These are phyloP conservation scores for Camponotus pennsylvanicus DNA, from an alignment of 1,140 invertebrate species.

Conservation along the genomic window DNA sequence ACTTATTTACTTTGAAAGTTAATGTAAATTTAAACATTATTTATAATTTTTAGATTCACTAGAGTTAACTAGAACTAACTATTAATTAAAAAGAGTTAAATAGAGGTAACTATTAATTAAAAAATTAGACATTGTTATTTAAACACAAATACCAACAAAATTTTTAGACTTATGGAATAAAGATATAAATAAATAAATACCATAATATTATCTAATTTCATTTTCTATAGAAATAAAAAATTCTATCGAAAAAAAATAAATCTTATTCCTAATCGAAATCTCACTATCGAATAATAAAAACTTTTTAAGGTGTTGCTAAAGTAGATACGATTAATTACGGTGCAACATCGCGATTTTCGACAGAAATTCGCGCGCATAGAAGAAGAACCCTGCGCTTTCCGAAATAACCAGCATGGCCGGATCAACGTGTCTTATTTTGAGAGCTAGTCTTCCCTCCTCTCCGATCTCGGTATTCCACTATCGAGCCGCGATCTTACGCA, in stretches of 20 bases:
- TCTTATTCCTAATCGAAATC: background rate
- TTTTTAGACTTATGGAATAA: too few species aligned
- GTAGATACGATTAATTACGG: background rate
- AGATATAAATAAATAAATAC: too few species aligned
- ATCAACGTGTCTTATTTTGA: slow-evolving; percentile 81
- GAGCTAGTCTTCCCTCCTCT: slow-evolving; percentile 67
- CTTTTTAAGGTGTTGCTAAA: background rate
- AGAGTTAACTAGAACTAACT: too few species aligned
- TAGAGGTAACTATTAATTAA: too few species aligned
- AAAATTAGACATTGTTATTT: too few species aligned
- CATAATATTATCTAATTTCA: background rate
- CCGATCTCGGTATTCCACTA: slow-evolving; percentile 49
- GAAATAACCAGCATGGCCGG: slow-evolving; percentile 78
- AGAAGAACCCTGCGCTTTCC: slow-evolving; percentile 76
- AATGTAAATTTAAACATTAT: too few species aligned
- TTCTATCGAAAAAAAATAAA: background rate
- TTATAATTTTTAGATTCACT: too few species aligned
- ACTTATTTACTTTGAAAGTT: too few species aligned
- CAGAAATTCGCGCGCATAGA: slow-evolving; percentile 68
- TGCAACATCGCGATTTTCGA: slow-evolving; percentile 49
- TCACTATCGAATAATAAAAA: too few species aligned
- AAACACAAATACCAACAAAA: too few species aligned
- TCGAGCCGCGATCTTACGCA: slow-evolving; percentile 70
- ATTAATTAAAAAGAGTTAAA: too few species aligned
- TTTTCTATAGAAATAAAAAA: background rate